phyloP scores from a whole-genome alignment of 2,797 vertebrate genomes.

The Glyptemys insculpta region DNA sequence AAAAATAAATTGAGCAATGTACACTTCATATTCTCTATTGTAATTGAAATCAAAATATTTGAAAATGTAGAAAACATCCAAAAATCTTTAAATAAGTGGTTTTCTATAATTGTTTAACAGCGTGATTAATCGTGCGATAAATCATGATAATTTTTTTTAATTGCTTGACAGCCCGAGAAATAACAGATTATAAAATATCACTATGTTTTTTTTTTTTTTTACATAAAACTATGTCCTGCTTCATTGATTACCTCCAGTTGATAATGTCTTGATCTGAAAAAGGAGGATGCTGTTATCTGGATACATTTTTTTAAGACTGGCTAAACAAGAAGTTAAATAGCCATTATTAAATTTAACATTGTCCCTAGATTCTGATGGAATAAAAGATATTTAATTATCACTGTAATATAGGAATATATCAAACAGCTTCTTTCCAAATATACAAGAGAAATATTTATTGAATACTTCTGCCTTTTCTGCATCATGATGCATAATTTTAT shows the following conservation, averaged over 20 bases:
- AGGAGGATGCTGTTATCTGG: neutral
- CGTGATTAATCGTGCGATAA: too few species aligned
- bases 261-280: neutral
- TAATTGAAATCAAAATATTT: too few species aligned
- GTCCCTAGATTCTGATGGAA: neutral
- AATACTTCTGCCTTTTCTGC: neutral
- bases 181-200: neutral
- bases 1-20: too few species aligned
- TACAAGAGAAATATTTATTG: fast-evolving
- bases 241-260: neutral
- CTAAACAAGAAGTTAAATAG: neutral
- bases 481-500: neutral
- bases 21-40: too few species aligned
- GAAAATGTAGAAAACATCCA: too few species aligned
- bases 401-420: neutral
- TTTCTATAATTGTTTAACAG: too few species aligned
- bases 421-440: neutral
- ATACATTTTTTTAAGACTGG: neutral
- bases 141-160: too few species aligned
- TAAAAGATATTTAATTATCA: fast-evolving
- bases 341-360: neutral
- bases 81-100: too few species aligned
- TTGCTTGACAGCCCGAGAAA: too few species aligned
- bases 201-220: neutral
- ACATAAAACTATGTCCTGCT: neutral